These are phyloP conservation scores for Halcyon smyrnensis DNA, from an alignment of 2,797 vertebrate species.

Conservation along the genomic window DNA sequence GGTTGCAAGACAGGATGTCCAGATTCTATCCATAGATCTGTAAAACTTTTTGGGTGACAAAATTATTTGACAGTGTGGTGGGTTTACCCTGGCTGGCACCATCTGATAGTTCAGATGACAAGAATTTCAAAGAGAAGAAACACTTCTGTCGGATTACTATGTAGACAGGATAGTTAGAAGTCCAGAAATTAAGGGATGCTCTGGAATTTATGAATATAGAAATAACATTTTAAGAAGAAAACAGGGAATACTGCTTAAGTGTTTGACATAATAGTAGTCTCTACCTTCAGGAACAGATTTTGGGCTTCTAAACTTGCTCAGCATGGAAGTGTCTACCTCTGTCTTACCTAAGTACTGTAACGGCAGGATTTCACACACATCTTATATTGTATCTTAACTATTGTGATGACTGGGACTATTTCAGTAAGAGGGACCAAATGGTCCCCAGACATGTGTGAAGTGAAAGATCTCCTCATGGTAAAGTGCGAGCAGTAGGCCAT, in stretches of 20 bases:
- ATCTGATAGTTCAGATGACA: background rate
- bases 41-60: background rate
- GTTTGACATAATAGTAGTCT: background rate
- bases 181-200: background rate
- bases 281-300: background rate
- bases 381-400: background rate
- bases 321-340: background rate
- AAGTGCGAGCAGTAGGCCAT: background rate
- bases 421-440: fast-evolving
- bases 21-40: background rate
- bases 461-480: background rate
- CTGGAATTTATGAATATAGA: background rate
- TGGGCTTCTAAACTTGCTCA: background rate
- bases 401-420: background rate
- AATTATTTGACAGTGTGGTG: background rate
- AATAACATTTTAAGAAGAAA: background rate
- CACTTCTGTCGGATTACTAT: background rate
- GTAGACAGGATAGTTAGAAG: background rate
- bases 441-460: background rate
- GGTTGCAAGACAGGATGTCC: background rate
- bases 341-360: background rate
- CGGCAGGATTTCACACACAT: background rate
- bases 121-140: background rate
- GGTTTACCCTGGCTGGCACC: too few relatives aligned
- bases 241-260: background rate